phyloP scores from a whole-genome alignment of 2,888 invertebrate genomes.

The Catocala fraxini region DNA sequence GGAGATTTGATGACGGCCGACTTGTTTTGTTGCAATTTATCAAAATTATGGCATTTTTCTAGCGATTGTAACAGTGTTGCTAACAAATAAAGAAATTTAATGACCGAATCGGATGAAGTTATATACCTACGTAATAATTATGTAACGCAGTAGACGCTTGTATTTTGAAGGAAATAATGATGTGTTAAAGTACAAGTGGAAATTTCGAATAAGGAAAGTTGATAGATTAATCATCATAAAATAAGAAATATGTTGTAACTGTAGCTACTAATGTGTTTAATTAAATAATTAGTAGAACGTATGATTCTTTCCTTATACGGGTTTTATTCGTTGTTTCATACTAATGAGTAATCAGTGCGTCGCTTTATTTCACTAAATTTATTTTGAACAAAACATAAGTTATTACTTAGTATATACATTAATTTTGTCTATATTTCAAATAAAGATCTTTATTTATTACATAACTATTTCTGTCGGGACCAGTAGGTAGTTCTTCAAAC shows the following conservation, averaged over 20 bases:
- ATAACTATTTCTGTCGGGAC: no score
- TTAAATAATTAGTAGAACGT: conserved; percentile 6
- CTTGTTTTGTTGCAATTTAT: conserved; percentile 68
- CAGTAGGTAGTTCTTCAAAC: no score
- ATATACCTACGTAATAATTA: conserved; percentile 7
- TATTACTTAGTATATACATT: no score
- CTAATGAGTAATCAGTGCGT: not conserved
- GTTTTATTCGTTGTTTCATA: not conserved
- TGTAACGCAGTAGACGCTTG: conserved; percentile 2
- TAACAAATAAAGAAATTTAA: conserved; percentile 26
- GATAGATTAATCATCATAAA: conserved; percentile 15
- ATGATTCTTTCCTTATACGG: conserved; percentile 3
- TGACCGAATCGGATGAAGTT: conserved; percentile 15
- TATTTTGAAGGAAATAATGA: conserved; percentile 3
- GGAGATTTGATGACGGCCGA: conserved; percentile 51
- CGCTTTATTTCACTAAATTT: not conserved
- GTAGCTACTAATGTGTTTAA: conserved; percentile 9
- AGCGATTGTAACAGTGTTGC: conserved; percentile 28
- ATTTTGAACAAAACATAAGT: no score
- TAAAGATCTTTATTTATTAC: no score
- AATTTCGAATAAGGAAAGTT: not conserved
- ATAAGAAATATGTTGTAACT: conserved; percentile 3
- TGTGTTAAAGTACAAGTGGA: conserved; percentile 6
- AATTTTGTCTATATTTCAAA: no score
- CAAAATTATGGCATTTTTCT: conserved; percentile 52